These are phyloP conservation scores for Otis tarda DNA, from an alignment of 2,113 vertebrate genomes.

Conservation along the genomic window DNA sequence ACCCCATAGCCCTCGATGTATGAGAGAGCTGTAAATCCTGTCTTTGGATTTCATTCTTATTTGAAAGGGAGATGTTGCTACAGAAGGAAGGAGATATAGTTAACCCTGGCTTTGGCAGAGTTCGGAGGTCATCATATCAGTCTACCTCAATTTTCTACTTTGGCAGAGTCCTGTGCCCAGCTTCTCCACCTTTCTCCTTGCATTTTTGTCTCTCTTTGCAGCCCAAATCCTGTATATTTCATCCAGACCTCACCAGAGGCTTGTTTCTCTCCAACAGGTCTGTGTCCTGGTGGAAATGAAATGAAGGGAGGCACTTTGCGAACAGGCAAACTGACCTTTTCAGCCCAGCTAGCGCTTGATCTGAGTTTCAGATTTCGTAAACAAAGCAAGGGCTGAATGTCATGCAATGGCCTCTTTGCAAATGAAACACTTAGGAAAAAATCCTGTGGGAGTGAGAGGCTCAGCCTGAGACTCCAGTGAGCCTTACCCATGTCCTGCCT, in stretches of 20 bases:
- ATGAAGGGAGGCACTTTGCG: background rate
- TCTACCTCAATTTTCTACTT: background rate
- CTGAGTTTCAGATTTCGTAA: constrained; percentile 28
- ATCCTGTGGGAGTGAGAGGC: constrained; percentile 11
- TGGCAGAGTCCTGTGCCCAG: background rate
- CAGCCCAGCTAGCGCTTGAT: constrained; percentile 24
- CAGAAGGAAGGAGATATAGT: background rate
- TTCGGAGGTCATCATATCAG: background rate
- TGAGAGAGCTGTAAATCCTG: background rate
- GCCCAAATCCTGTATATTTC: background rate
- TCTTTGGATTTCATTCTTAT: background rate
- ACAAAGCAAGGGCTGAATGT: constrained; percentile 45
- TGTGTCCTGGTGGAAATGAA: background rate
- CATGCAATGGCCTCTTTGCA: constrained; percentile 14
- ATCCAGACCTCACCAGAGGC: background rate
- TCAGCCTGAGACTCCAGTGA: background rate
- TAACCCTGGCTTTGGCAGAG: background rate
- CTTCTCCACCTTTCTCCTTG: background rate
- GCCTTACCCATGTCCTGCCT: constrained; percentile 4
- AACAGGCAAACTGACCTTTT: constrained; percentile 41
- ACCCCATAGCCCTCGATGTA: background rate
- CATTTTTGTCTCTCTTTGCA: background rate
- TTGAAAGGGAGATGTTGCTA: background rate
- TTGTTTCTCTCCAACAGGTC: background rate
- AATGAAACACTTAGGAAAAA: background rate